Evolutionary conservation across 2,113 vertebrate species (phyloP).

Genomic region (Phyllostomus discolor): DNA sequence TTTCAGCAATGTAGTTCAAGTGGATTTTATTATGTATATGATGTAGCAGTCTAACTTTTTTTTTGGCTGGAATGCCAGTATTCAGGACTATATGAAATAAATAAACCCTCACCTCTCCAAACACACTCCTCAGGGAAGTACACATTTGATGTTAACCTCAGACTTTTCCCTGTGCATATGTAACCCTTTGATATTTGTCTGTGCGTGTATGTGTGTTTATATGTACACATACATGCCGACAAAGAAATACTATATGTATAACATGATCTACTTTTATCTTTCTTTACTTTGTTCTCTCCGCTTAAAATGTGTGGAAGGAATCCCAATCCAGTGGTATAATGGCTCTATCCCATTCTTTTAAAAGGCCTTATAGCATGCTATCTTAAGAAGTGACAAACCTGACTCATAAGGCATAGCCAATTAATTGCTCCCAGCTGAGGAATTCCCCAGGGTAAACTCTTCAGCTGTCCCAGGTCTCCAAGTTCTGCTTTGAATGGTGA

Average conservation of each 20-base stretch:
- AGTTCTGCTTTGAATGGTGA: neutral
- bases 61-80: neutral
- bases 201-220: neutral
- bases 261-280: neutral
- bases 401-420: neutral
- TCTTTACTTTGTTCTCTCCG: neutral
- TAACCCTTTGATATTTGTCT: neutral
- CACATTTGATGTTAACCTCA: neutral
- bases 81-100: neutral
- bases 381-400: neutral
- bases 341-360: neutral
- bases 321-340: neutral
- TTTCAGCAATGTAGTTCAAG: neutral
- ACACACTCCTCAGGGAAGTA: neutral
- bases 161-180: neutral
- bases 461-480: neutral
- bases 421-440: neutral
- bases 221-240: neutral
- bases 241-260: neutral
- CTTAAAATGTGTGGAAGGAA: neutral
- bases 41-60: neutral
- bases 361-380: neutral
- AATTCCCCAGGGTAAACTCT: neutral
- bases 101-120: neutral
- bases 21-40: slow-evolving; percentile 18